Evolutionary conservation across 2,113 vertebrate species (phyloP), one percentile per base, ranked within the genome.

Genomic region (Ceratotherium simum): DNA sequence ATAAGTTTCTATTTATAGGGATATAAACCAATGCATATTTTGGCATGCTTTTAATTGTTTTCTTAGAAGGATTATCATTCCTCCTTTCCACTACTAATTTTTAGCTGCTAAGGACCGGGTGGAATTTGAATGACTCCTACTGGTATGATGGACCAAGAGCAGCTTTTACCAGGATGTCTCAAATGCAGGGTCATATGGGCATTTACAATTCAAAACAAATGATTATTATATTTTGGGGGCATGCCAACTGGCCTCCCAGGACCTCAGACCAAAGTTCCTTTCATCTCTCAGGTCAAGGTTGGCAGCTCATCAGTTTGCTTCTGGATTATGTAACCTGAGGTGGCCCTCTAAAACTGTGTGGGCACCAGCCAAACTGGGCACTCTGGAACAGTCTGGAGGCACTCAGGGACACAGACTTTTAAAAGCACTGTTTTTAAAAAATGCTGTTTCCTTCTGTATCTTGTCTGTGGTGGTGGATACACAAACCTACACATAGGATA

Each of bases 141-240:
- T 92, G 31, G 62, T 39, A 69, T 72, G 18, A 73, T 16, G 14
- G 27, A 48, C 42, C 80, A 85, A 90, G 31, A 90, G 23, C 33
- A 97, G 69, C 13, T 72, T 97, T 91, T 65, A 96, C 29, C 39
- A 91, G 64, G 5, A 79, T 69, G 72, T 91, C 39, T 96, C 76
- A 80, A 86, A 72, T 58, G 54, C 73, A 92, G 39, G 73, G 48
- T 92, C 67, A 62, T 79, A 62, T 12, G 36, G 73, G 60, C 29
- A 92, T 46, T 64, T 79, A 73, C 60, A 69, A 78, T 90, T 90
- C 25, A 58, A 87, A 87, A 79, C 58, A 88, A 91, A 94, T 78
- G 23, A 67, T n/a, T 84, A 70, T 56, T 87, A 54, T 73, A 83
- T 29, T 88, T 80, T 88, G 48, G 21, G 46, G 48, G 14, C 25